Evolutionary conservation across 2,888 invertebrate genomes (phyloP).

Genomic region (Osmoderma eremita): DNA sequence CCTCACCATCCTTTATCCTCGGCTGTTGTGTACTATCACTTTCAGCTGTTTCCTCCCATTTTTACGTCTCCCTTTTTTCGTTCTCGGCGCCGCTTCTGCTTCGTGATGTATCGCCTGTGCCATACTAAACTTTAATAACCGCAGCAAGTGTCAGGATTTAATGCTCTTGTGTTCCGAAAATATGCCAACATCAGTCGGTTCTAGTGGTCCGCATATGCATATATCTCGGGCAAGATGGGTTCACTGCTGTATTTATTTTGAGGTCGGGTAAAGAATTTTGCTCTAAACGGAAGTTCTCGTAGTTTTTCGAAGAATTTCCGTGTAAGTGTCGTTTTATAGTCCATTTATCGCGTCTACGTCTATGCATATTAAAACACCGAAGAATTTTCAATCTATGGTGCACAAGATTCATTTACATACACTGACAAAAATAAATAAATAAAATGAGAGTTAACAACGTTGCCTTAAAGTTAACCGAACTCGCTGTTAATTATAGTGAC

Average conservation of each 20-base stretch:
- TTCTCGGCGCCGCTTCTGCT: slow-evolving; percentile 9
- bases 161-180: slow-evolving; percentile 34
- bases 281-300: slow-evolving; percentile 4
- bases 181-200: slow-evolving; percentile 30
- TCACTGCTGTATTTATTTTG: slow-evolving; percentile 9
- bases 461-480: too few species aligned
- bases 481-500: too few species aligned
- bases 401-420: too few species aligned
- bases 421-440: too few species aligned
- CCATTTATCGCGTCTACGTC: too few species aligned
- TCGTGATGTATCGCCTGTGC: slow-evolving; percentile 31
- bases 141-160: slow-evolving; percentile 38
- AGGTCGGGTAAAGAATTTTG: neutral
- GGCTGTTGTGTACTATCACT: slow-evolving; percentile 36
- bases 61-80: slow-evolving; percentile 37
- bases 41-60: slow-evolving; percentile 41
- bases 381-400: too few species aligned
- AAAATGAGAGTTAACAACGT: too few species aligned
- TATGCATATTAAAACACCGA: too few species aligned
- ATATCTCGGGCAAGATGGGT: slow-evolving; percentile 4
- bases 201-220: slow-evolving; percentile 6
- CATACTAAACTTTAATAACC: slow-evolving; percentile 36
- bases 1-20: slow-evolving; percentile 42
- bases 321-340: too few species aligned
- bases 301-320: too few species aligned